phyloP scores from a whole-genome alignment of 2,113 vertebrate genomes.

The Laterallus jamaicensis region DNA sequence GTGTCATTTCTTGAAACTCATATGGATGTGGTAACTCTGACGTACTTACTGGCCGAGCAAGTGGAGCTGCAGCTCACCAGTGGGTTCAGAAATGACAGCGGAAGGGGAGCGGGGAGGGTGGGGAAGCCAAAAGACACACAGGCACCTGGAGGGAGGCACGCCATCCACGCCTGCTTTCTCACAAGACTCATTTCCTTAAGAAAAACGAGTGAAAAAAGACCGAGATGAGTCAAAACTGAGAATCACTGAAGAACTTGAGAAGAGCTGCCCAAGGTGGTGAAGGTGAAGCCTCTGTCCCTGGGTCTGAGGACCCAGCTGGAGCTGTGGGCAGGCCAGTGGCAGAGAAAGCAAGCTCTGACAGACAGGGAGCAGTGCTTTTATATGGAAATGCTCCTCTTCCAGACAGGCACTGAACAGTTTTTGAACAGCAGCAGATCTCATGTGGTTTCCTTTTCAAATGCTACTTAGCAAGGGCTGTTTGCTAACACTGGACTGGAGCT shows the following conservation, averaged over 20 bases:
- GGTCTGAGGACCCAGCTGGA: neutral
- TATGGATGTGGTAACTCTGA: neutral
- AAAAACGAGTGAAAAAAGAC: neutral
- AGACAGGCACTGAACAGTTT: neutral
- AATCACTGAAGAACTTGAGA: neutral
- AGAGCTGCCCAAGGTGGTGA: neutral
- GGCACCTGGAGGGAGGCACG: neutral
- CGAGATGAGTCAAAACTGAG: neutral
- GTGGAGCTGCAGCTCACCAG: neutral
- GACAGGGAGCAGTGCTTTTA: neutral
- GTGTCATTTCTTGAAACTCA: neutral
- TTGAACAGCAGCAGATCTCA: neutral
- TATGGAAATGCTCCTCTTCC: neutral
- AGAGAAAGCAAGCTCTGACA: neutral
- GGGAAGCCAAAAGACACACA: neutral
- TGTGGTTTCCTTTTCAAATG: neutral
- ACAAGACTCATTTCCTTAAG: neutral
- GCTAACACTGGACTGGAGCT: neutral
- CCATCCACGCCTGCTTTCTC: neutral
- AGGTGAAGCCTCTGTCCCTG: neutral
- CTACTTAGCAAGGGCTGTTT: neutral
- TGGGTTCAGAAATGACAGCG: neutral
- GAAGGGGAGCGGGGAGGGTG: neutral
- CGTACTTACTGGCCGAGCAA: fast-evolving
- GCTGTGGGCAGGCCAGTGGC: neutral